Percentiles rank a stretch among this genome's conserved stretches.
phyloP scores from a whole-genome alignment of 2,888 invertebrate species.

The Himalopsyche japonica region DNA sequence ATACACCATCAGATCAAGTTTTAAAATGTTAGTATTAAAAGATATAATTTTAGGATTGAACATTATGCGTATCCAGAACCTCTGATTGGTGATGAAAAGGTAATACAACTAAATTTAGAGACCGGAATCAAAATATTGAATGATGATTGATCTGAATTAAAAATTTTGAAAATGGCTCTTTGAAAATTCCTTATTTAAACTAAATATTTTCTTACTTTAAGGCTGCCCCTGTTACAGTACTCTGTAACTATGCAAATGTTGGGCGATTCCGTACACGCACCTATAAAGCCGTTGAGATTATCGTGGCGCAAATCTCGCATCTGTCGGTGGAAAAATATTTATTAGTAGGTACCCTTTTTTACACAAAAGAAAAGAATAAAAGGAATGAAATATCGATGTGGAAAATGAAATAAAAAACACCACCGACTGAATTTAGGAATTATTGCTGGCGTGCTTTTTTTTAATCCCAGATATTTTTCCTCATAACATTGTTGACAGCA shows the following conservation, averaged over 20 bases:
- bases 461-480: neutral
- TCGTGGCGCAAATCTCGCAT: slow-evolving; percentile 89
- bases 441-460: neutral
- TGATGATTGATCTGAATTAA: too few species aligned
- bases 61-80: too few species aligned
- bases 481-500: neutral
- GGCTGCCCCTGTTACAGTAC: slow-evolving; percentile 87
- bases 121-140: too few species aligned
- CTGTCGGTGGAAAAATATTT: slow-evolving; percentile 53
- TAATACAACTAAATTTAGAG: too few species aligned
- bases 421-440: neutral
- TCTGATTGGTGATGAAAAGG: too few species aligned
- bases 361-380: neutral
- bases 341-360: neutral
- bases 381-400: neutral
- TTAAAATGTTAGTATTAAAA: too few species aligned
- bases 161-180: too few species aligned
- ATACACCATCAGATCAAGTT: too few species aligned
- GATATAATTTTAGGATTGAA: too few species aligned
- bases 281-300: slow-evolving; percentile 89
- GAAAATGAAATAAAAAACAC: neutral
- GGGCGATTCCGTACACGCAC: slow-evolving; percentile 88
- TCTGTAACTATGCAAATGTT: slow-evolving; percentile 88
- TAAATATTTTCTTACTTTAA: slow-evolving; percentile 67
- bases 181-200: neutral